A percentile compares a stretch with the other conserved stretches of the same genome.
Evolutionary conservation across 2,797 vertebrate genomes (phyloP).

Genomic region (Myioborus melanocephalus): DNA sequence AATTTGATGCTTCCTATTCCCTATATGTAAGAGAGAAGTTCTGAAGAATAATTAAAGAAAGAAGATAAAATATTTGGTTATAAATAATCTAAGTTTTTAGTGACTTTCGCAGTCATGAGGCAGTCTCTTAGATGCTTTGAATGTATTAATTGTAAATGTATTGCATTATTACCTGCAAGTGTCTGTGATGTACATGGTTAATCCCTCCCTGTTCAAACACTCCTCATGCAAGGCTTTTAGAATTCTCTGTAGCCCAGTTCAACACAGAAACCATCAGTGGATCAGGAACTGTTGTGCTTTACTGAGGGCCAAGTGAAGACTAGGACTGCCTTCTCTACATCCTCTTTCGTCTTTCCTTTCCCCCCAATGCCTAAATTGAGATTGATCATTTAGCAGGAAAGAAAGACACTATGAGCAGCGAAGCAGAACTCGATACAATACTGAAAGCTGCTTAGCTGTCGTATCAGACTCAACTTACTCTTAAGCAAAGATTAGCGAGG

Average conservation of each 20-base stretch:
- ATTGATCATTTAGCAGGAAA: conserved; percentile 21
- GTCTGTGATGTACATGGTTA: not conserved
- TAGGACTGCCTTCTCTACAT: not conserved
- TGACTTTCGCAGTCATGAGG: not conserved
- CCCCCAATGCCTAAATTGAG: not conserved
- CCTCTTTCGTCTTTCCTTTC: not conserved
- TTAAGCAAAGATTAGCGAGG: conserved; percentile 58
- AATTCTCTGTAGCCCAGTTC: not conserved
- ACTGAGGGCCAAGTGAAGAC: not conserved
- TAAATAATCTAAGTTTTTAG: not conserved
- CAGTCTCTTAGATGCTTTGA: not conserved
- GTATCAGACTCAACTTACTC: conserved; percentile 37
- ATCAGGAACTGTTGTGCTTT: not conserved
- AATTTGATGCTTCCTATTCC: not conserved
- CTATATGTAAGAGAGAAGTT: not conserved
- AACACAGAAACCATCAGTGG: not conserved
- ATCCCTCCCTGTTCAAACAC: not conserved
- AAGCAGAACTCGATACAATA: not conserved
- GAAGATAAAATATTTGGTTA: not conserved
- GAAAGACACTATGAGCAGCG: not conserved
- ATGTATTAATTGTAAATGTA: not conserved
- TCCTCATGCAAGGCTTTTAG: not conserved
- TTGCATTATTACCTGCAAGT: not conserved
- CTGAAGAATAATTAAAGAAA: not conserved
- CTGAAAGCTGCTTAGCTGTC: conserved; percentile 27